These are phyloP conservation scores for Mirounga angustirostris DNA, from an alignment of 2,113 vertebrate genomes.

Conservation along the genomic window DNA sequence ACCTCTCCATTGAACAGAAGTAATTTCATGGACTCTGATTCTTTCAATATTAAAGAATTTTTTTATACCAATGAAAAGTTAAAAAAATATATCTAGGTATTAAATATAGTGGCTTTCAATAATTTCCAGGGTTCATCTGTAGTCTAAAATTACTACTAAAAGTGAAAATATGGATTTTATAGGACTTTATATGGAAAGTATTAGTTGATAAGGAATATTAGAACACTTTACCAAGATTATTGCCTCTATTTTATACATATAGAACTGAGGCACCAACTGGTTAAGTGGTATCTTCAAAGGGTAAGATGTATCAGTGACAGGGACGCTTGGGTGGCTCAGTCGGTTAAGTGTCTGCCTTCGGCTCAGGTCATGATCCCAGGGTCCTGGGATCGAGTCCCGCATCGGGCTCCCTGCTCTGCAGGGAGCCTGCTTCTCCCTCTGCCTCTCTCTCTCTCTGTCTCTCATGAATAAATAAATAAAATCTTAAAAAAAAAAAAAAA, in stretches of 20 bases:
- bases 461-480: too few relatives aligned
- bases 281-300: constrained; percentile 33
- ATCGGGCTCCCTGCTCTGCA: too few relatives aligned
- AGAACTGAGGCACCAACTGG: not conserved
- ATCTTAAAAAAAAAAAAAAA: too few relatives aligned
- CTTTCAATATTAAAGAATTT: constrained; percentile 79
- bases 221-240: not conserved
- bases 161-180: constrained; percentile 26
- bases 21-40: constrained; percentile 67
- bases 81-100: constrained; percentile 69
- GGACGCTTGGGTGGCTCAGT: too few relatives aligned
- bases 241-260: not conserved
- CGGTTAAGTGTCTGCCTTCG: too few relatives aligned
- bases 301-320: not conserved
- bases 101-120: constrained; percentile 75
- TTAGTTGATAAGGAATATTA: constrained; percentile 36
- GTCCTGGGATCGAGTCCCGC: too few relatives aligned
- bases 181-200: not conserved
- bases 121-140: constrained; percentile 76
- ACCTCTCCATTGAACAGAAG: constrained; percentile 58
- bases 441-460: too few relatives aligned
- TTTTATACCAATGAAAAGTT: constrained; percentile 78
- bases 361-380: too few relatives aligned
- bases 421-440: too few relatives aligned
- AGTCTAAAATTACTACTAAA: constrained; percentile 74